Percentiles rank a stretch among this genome's conserved stretches.
phyloP scores from a whole-genome alignment of 2,797 vertebrate species.

The Fistularia commersonii region DNA sequence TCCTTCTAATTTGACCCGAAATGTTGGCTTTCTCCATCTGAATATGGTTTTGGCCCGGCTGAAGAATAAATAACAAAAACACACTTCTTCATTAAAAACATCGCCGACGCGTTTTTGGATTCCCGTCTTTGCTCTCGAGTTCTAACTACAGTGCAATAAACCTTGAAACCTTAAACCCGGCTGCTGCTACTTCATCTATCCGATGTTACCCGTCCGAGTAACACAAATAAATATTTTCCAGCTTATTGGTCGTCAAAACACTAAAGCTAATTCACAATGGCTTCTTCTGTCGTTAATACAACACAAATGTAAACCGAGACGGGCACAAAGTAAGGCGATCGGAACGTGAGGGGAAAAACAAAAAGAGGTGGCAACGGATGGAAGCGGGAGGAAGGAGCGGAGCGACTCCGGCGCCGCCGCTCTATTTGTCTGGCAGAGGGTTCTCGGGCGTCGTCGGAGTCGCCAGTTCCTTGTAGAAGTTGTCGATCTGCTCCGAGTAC shows the following conservation, averaged over 20 bases:
- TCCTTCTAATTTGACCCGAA: constrained; percentile 2
- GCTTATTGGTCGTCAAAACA: constrained; percentile 27
- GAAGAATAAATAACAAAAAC: constrained; percentile 56
- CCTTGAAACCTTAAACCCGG: constrained; percentile 8
- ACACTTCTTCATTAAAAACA: constrained; percentile 4
- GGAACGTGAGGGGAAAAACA: constrained; percentile 16
- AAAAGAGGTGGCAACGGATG: constrained; percentile 4
- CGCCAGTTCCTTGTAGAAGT: constrained; percentile 79
- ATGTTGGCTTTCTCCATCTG: constrained; percentile 17
- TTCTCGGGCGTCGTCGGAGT: constrained; percentile 75
- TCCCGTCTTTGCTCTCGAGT: constrained; percentile 28
- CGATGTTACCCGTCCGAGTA: constrained; percentile 25
- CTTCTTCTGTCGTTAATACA: constrained; percentile 31
- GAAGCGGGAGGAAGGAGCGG: neutral
- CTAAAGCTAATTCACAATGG: constrained; percentile 53
- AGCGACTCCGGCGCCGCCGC: neutral
- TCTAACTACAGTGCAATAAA: constrained; percentile 39
- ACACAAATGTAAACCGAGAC: constrained; percentile 54
- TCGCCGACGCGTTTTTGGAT: constrained; percentile 27
- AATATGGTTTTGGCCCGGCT: constrained; percentile 29
- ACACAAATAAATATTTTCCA: constrained; percentile 59
- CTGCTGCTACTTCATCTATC: constrained; percentile 36
- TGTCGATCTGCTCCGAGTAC: constrained; percentile 81
- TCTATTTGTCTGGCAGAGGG: constrained; percentile 65
- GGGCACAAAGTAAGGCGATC: constrained; percentile 33